A percentile compares a stretch with the other conserved stretches of the same genome.
phyloP scores from a whole-genome alignment of 2,113 vertebrate genomes.

The Lethenteron reissneri region DNA sequence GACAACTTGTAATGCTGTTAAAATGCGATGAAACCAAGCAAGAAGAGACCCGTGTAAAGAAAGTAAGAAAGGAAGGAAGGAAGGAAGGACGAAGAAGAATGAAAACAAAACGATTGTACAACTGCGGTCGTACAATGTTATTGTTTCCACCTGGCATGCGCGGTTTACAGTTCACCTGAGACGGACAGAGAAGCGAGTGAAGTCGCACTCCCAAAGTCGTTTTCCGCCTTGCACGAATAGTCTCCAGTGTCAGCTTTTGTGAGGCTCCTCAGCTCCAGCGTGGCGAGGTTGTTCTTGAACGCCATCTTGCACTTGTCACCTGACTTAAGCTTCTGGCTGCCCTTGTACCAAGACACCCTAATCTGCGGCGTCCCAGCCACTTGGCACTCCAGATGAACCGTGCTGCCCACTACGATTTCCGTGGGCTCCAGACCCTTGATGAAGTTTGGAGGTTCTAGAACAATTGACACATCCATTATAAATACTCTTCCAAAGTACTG shows the following conservation, averaged over 20 bases:
- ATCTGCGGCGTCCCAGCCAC: conserved; percentile 6
- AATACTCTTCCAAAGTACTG: too few relatives aligned
- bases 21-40: too few relatives aligned
- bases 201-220: not conserved
- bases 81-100: too few relatives aligned
- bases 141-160: too few relatives aligned
- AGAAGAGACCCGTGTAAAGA: too few relatives aligned
- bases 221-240: conserved; percentile 1
- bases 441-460: conserved; percentile 4
- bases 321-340: not conserved
- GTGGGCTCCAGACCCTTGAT: not conserved
- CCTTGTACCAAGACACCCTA: conserved; percentile 2
- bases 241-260: not conserved
- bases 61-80: too few relatives aligned
- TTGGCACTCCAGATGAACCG: not conserved
- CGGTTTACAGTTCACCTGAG: not conserved
- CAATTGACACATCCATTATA: not conserved
- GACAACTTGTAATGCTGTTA: too few relatives aligned
- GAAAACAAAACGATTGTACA: too few relatives aligned
- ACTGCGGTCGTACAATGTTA: too few relatives aligned
- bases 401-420: not conserved
- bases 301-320: conserved; percentile 1
- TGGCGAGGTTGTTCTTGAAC: not conserved
- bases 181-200: not conserved
- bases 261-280: not conserved